Evolutionary conservation across 2,888 invertebrate species (phyloP).

Genomic region (Gymnocheta viridis): DNA sequence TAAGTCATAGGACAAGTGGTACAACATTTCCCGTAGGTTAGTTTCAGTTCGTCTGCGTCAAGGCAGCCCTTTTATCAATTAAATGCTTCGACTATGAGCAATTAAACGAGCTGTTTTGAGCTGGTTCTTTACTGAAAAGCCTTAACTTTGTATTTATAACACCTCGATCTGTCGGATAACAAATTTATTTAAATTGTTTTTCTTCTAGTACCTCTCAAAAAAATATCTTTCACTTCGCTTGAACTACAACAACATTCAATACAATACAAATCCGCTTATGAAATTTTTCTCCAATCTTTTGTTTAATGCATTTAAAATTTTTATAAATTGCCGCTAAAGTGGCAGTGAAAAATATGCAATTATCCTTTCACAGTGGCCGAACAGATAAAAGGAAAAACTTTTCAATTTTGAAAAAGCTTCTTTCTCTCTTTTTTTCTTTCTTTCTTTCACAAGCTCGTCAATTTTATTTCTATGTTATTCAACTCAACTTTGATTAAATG

Average conservation of each 20-base stretch:
- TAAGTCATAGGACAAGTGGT: no score
- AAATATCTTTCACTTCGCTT: background rate
- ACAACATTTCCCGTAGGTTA: no score
- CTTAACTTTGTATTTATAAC: background rate
- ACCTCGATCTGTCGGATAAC: no score
- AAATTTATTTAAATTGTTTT: background rate
- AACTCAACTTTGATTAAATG: slow-evolving; percentile 16
- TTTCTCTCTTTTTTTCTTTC: background rate
- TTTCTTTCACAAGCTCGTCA: background rate
- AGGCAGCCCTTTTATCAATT: no score
- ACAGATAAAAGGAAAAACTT: background rate
- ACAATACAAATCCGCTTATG: background rate
- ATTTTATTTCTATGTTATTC: background rate
- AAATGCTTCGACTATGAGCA: no score
- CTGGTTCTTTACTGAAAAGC: no score
- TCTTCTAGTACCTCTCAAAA: background rate
- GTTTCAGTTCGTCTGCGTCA: no score
- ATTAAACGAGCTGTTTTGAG: no score
- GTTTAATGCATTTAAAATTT: background rate
- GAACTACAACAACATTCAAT: background rate
- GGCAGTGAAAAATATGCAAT: slow-evolving; percentile 10
- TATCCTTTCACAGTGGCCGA: background rate
- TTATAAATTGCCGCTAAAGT: slow-evolving; percentile 9
- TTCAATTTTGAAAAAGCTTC: background rate
- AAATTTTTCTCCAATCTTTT: background rate